Evolutionary conservation across 2,888 invertebrate genomes (phyloP).

Genomic region (Sycophila texana): DNA sequence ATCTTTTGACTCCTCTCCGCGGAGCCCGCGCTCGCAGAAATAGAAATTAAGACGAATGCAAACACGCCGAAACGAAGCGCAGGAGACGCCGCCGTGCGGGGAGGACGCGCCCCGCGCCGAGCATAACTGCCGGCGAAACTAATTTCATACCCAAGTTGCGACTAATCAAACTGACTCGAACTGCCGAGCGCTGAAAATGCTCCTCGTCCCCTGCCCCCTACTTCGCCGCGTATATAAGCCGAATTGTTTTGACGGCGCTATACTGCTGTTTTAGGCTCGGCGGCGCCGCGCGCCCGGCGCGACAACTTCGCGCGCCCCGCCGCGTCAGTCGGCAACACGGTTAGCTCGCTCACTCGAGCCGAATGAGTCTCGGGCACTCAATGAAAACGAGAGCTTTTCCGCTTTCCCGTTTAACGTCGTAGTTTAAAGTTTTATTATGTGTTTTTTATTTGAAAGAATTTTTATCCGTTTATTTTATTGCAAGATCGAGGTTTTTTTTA

Average conservation of each 20-base stretch:
- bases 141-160: conserved; percentile 52
- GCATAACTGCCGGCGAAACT: conserved; percentile 20
- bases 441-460: too few relatives aligned
- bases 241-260: conserved; percentile 27
- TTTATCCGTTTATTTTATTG: too few relatives aligned
- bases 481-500: too few relatives aligned
- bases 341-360: too few relatives aligned
- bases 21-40: not conserved
- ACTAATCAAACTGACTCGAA: conserved; percentile 50
- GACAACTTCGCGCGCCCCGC: not conserved
- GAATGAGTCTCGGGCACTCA: too few relatives aligned
- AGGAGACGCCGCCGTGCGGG: not conserved
- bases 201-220: not conserved
- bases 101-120: too few relatives aligned
- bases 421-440: too few relatives aligned
- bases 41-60: conserved; percentile 20
- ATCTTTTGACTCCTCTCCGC: conserved; percentile 4
- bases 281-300: not conserved
- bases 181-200: conserved; percentile 33
- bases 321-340: not conserved
- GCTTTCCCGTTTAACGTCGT: too few relatives aligned
- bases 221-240: conserved; percentile 4
- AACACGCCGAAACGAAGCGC: not conserved
- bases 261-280: conserved; percentile 9
- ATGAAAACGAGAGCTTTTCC: too few relatives aligned